A percentile compares a stretch with the other conserved stretches of the same genome.
phyloP scores from a whole-genome alignment of 2,888 invertebrate species.

The Minunthozetes semirufus region DNA sequence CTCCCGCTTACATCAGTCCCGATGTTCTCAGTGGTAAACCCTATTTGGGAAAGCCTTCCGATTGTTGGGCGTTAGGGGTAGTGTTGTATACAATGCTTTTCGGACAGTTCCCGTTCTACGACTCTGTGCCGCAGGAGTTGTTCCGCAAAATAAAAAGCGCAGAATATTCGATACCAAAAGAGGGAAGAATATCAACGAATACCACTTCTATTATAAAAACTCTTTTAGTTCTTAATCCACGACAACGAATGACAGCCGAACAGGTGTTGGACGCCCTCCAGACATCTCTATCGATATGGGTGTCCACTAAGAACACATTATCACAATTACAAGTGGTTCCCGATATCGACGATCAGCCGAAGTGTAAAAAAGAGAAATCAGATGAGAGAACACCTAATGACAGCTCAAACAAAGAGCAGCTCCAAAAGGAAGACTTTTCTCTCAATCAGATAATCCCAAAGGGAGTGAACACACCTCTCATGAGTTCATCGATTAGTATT shows the following conservation, averaged over 20 bases:
- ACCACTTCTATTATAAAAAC: conserved; percentile 62
- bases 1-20: conserved; percentile 72
- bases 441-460: neutral
- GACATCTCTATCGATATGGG: conserved; percentile 48
- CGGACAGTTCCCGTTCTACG: conserved; percentile 74
- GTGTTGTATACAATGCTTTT: conserved; percentile 71
- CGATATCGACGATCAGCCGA: conserved; percentile 38
- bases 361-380: neutral
- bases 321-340: conserved; percentile 41
- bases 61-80: conserved; percentile 75
- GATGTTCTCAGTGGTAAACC: conserved; percentile 69
- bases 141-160: conserved; percentile 68
- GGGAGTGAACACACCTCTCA: neutral
- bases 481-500: conserved; percentile 8
- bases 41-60: conserved; percentile 69
- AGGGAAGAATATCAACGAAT: conserved; percentile 57
- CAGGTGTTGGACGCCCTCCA: conserved; percentile 57
- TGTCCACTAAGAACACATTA: conserved; percentile 18
- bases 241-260: conserved; percentile 59
- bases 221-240: conserved; percentile 62
- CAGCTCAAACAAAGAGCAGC: conserved; percentile 15
- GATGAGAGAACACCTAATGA: neutral
- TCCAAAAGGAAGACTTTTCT: conserved; percentile 23
- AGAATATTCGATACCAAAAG: conserved; percentile 62
- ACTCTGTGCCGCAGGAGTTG: conserved; percentile 63